Conservation (phyloP, 2,797 vertebrate species). For the Rallus crepitans region DNA sequence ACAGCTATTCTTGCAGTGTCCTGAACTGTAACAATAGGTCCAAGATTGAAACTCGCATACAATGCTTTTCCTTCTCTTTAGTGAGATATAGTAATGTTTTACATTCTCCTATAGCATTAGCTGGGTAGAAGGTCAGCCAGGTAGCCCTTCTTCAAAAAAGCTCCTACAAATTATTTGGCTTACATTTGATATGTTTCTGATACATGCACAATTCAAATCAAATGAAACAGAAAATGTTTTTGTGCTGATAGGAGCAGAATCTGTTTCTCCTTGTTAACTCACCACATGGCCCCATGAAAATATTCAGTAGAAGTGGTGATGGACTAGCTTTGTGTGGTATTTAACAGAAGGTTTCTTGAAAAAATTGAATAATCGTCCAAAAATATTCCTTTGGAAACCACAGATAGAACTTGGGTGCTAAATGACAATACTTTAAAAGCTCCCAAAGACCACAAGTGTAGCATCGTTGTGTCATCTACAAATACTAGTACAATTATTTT, state of each 20-base stretch:
- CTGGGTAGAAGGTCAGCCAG: background rate
- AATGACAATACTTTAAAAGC: background rate
- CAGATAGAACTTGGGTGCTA: background rate
- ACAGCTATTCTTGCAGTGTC: background rate
- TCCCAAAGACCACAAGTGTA: background rate
- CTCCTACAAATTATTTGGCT: background rate
- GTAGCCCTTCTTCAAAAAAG: background rate
- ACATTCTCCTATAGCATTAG: background rate
- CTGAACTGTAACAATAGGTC: background rate
- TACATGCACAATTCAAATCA: background rate
- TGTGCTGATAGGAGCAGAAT: background rate
- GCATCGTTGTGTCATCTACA: background rate
- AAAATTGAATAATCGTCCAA: slow-evolving; percentile 1
- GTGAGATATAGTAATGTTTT: background rate
- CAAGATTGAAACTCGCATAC: background rate
- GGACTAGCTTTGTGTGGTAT: background rate
- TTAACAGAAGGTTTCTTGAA: slow-evolving; percentile 36
- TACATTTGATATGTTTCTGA: background rate
- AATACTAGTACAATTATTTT: background rate
- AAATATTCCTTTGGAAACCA: background rate
- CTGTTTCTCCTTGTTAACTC: slow-evolving; percentile 34
- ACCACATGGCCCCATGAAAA: background rate
- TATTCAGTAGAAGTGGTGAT: background rate
- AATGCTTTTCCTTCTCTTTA: background rate
- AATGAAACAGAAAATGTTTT: background rate